Conservation (phyloP, 2,113 vertebrate genomes). For the Dasyornis broadbenti region DNA sequence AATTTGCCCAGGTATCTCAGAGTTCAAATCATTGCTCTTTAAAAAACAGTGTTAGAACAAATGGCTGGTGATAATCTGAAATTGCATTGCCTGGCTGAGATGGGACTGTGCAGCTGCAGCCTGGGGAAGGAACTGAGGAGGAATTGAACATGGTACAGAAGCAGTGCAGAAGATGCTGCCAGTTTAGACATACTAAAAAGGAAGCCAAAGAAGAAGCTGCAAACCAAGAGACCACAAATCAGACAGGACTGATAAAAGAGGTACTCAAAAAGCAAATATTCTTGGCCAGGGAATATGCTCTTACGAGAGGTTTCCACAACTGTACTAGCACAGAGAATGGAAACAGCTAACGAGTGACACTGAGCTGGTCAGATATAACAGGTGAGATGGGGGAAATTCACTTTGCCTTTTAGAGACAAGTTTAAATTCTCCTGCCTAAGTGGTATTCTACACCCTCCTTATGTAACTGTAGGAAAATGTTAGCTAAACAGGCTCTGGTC, state of each 20-base stretch:
- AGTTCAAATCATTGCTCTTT: background rate
- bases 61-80: background rate
- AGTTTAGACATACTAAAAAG: background rate
- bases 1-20: background rate
- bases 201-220: background rate
- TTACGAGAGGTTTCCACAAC: background rate
- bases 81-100: background rate
- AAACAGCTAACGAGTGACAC: background rate
- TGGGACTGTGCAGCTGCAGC: background rate
- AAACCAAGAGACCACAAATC: rapidly evolving
- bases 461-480: slow-evolving; percentile 24
- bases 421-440: background rate
- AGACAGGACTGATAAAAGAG: background rate
- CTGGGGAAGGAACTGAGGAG: background rate
- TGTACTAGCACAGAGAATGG: background rate
- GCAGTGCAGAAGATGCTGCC: background rate
- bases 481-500: background rate
- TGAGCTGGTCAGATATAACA: background rate
- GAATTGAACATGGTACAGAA: background rate
- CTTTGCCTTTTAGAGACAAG: background rate
- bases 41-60: background rate
- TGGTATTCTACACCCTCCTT: background rate
- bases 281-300: background rate
- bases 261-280: background rate
- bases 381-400: background rate